phyloP scores from a whole-genome alignment of 1,140 invertebrate genomes.

The Saccostrea echinata region DNA sequence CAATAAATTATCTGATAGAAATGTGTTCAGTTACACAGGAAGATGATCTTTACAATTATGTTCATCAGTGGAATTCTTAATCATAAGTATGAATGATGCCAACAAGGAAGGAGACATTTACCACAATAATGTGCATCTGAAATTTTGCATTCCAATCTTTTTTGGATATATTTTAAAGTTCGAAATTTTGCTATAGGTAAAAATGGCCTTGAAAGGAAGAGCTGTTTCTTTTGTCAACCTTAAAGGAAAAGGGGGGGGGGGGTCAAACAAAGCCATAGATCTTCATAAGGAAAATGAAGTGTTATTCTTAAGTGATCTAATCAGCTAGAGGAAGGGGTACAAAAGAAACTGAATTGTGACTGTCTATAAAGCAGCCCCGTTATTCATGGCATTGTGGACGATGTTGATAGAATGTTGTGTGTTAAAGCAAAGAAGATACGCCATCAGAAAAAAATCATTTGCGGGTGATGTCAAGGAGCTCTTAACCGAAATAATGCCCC shows the following conservation, averaged over 20 bases:
- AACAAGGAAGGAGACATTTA: constrained; percentile 47
- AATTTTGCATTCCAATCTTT: constrained; percentile 50
- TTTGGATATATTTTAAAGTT: constrained; percentile 50
- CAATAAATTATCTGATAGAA: no score
- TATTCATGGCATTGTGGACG: constrained; percentile 42
- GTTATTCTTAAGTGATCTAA: constrained; percentile 43
- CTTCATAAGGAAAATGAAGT: constrained; percentile 61
- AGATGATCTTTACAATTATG: constrained; percentile 42
- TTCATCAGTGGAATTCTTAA: constrained; percentile 44
- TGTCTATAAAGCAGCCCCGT: constrained; percentile 55
- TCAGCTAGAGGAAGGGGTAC: constrained; percentile 50
- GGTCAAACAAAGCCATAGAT: constrained; percentile 57
- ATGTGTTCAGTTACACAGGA: no score
- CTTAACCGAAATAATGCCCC: not conserved
- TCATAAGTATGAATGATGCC: constrained; percentile 43
- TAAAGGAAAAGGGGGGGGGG: constrained; percentile 26
- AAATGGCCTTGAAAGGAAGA: constrained; percentile 45
- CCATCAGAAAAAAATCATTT: constrained; percentile 16
- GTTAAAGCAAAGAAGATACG: not conserved
- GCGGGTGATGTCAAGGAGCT: constrained; percentile 42
- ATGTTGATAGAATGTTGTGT: constrained; percentile 39
- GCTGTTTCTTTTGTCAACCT: constrained; percentile 52
- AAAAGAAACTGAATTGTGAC: constrained; percentile 57
- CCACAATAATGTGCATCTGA: constrained; percentile 42
- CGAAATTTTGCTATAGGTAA: constrained; percentile 39